These are phyloP conservation scores for Chloroclysta siterata DNA, from an alignment of 2,888 invertebrate species.

Conservation along the genomic window DNA sequence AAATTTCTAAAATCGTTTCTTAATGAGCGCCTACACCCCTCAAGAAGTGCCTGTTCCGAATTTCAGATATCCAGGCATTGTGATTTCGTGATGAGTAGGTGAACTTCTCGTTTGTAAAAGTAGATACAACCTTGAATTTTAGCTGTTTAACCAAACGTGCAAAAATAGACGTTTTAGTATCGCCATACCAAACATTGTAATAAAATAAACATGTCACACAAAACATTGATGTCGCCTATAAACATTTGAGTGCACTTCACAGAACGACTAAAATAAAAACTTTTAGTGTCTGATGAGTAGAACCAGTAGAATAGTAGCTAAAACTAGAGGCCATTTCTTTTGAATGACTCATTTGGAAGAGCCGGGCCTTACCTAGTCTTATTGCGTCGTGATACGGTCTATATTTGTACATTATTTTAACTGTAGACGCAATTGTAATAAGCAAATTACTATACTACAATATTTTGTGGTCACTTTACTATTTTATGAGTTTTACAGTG, in stretches of 20 bases:
- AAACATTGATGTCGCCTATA: conserved; percentile 38
- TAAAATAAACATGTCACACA: conserved; percentile 42
- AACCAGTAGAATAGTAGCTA: conserved; percentile 16
- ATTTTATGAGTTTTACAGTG: too few species aligned
- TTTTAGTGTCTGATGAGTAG: conserved; percentile 34
- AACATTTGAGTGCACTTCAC: conserved; percentile 41
- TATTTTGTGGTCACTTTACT: too few species aligned
- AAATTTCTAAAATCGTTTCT: too few species aligned
- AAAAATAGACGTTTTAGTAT: conserved; percentile 29
- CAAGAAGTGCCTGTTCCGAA: too few species aligned
- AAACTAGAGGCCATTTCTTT: conserved; percentile 3
- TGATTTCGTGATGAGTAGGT: too few species aligned
- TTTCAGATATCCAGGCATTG: too few species aligned
- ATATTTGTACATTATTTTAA: too few species aligned
- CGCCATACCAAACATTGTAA: conserved; percentile 36
- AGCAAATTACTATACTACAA: not conserved
- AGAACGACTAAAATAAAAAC: conserved; percentile 41
- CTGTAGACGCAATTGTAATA: not conserved
- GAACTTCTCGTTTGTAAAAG: not conserved
- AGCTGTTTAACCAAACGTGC: conserved; percentile 3
- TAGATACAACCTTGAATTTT: not conserved
- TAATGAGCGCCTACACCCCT: too few species aligned
- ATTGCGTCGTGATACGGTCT: too few species aligned
- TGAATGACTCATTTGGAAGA: conserved; percentile 6
- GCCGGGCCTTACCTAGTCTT: not conserved